A percentile compares a stretch with the other conserved stretches of the same genome.
These are phyloP conservation scores for Salminus brasiliensis DNA, from an alignment of 2,113 vertebrate species.

Conservation along the genomic window DNA sequence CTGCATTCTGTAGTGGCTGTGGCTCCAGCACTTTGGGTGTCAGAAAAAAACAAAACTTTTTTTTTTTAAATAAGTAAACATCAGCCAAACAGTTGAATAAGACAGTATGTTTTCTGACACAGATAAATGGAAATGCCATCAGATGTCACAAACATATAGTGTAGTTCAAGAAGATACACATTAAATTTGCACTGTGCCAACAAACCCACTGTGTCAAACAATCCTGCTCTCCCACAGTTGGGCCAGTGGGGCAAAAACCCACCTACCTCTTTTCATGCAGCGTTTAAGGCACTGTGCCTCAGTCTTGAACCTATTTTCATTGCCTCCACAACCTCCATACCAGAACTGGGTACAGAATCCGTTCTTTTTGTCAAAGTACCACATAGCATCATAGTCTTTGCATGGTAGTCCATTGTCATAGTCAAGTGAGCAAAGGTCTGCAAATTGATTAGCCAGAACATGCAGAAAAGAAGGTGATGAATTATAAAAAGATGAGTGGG, in stretches of 20 bases:
- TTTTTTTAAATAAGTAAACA: too few species aligned
- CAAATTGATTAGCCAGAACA: slow-evolving; percentile 71
- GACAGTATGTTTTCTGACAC: too few species aligned
- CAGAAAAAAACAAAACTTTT: too few species aligned
- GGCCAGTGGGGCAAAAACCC: slow-evolving; percentile 15
- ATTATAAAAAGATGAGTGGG: slow-evolving; percentile 49
- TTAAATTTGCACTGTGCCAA: too few species aligned
- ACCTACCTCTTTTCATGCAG: slow-evolving; percentile 81
- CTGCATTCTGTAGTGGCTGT: slow-evolving; percentile 28
- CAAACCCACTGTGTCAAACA: background rate
- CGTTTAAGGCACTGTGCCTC: slow-evolving; percentile 80
- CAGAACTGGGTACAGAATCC: slow-evolving; percentile 85
- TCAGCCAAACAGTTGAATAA: too few species aligned
- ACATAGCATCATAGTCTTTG: slow-evolving; percentile 86
- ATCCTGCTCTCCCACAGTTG: background rate
- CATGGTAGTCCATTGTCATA: slow-evolving; percentile 82
- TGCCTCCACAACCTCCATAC: slow-evolving; percentile 85
- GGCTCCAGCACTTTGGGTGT: slow-evolving; percentile 62
- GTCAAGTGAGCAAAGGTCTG: slow-evolving; percentile 85
- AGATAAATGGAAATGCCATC: too few species aligned
- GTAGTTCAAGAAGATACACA: too few species aligned
- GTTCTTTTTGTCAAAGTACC: slow-evolving; percentile 85
- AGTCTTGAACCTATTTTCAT: slow-evolving; percentile 85
- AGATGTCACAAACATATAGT: too few species aligned
- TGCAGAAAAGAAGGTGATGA: slow-evolving; percentile 60